Evolutionary conservation across 2,888 invertebrate genomes (phyloP), one percentile per base, ranked within the genome.

Genomic region (Crossocerus cetratus): DNA sequence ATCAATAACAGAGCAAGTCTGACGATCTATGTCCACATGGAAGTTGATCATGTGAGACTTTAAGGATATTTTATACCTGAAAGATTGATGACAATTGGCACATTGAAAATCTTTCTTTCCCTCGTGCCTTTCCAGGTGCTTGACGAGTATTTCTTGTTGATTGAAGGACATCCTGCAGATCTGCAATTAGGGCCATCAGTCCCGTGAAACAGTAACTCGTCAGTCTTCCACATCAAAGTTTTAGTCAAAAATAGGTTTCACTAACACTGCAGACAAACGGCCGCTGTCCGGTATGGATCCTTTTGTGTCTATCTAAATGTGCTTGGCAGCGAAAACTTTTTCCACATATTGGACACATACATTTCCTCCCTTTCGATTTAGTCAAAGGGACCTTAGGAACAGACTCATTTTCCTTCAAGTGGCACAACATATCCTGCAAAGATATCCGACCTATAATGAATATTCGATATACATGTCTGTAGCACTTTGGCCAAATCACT

Each of bases 271-370:
- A 94, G 5, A 92, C 89, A 82, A 92, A 94, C 23, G 93, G 92
- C 63, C 92, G 88, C 23, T 92, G 88, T 16, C 92, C 92, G 2
- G 92, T 91, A 82, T 93, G 92, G 75, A 93, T 92, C 49, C 91
- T 84, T 81, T 91, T 91, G 84, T 93, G 93, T 23, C 93, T 88
- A 1, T 92, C 92, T 67, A 93, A 87, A 76, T 93, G 93, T 73
- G 93, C 92, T 83, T 92, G 92, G 66, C 93, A 90, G 5, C 93
- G 92, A 84, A 93, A 93, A 73, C 90, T 91, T 83, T 93, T 93
- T 0, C 91, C 90, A 82, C 93, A 93, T 72, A 88, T 83, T 44
- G 82, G 82, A 60, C 89, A 89, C 3, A 78, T 76, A 57, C 82
- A 84, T 76, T 82, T 85, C 5, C 68, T 83, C 42, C 71, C 74